Evolutionary conservation across 2,888 invertebrate genomes (phyloP).

Genomic region (Strigamia maritima): DNA sequence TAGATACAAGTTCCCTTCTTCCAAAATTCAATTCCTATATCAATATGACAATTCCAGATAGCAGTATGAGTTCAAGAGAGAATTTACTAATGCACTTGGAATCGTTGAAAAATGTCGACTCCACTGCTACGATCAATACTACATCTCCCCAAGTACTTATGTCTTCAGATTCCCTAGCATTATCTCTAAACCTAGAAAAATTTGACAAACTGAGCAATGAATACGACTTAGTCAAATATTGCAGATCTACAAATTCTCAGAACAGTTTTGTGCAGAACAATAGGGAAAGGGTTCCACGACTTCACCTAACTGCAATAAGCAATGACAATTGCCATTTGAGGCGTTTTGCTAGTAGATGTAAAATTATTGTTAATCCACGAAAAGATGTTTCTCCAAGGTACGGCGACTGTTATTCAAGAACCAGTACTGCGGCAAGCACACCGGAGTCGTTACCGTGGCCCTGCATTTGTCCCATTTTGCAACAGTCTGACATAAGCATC

Average conservation of each 20-base stretch:
- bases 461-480: not conserved
- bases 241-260: not conserved
- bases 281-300: not conserved
- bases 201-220: not conserved
- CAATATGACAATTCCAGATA: not conserved
- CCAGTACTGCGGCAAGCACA: not conserved
- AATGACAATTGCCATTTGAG: not conserved
- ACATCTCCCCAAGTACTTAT: not conserved
- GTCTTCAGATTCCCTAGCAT: not conserved
- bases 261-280: not conserved
- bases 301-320: not conserved
- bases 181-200: not conserved
- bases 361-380: not conserved
- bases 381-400: not conserved
- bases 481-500: not conserved
- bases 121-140: not conserved
- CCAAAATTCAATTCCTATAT: no score
- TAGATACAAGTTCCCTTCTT: no score
- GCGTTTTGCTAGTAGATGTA: not conserved
- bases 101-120: not conserved
- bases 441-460: not conserved
- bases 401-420: not conserved
- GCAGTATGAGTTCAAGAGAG: not conserved
- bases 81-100: not conserved
- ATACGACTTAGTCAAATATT: not conserved